phyloP scores from a whole-genome alignment of 2,113 vertebrate genomes.

The Cheirogaleus medius region DNA sequence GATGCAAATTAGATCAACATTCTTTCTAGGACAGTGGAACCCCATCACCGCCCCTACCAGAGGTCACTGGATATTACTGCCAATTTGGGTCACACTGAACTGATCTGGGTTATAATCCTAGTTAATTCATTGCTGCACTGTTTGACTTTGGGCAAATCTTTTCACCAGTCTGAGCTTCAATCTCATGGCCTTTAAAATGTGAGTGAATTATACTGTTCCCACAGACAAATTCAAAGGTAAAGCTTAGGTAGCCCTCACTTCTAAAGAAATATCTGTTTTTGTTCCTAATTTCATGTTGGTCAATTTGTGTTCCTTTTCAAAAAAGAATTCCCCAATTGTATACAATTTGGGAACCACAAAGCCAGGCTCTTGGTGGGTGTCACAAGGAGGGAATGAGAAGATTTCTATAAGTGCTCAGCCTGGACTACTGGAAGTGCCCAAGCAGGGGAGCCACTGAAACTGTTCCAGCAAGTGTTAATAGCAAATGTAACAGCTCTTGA shows the following conservation, averaged over 20 bases:
- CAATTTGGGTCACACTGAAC: too few species aligned
- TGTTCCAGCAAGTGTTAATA: too few species aligned
- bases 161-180: neutral
- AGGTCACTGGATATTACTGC: neutral
- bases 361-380: neutral
- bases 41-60: neutral
- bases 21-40: neutral
- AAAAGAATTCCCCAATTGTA: neutral
- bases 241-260: neutral
- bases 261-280: neutral
- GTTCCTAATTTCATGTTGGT: neutral
- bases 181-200: neutral
- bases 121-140: neutral
- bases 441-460: neutral
- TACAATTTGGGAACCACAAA: neutral
- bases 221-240: neutral
- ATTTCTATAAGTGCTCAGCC: rapidly evolving
- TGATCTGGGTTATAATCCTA: neutral
- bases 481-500: too few species aligned
- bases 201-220: neutral
- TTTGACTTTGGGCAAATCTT: neutral
- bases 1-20: neutral
- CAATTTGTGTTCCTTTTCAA: neutral
- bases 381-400: neutral
- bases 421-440: neutral